phyloP scores from a whole-genome alignment of 2,113 vertebrate species.

The Bungarus multicinctus region DNA sequence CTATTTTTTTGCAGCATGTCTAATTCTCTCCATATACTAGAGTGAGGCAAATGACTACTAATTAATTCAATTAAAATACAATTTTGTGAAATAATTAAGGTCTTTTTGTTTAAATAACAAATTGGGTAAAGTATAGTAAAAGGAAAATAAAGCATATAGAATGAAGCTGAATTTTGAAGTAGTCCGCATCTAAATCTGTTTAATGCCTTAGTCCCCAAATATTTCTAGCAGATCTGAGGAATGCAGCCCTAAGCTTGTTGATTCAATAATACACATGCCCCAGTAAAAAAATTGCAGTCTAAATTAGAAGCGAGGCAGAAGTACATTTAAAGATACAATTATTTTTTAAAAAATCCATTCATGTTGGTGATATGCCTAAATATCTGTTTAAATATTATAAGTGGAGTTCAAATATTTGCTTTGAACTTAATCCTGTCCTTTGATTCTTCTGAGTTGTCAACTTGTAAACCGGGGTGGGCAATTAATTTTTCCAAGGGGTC shows the following conservation, averaged over 20 bases:
- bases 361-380: neutral
- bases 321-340: neutral
- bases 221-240: neutral
- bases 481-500: neutral
- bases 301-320: neutral
- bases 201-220: neutral
- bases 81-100: neutral
- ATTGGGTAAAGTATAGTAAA: neutral
- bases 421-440: neutral
- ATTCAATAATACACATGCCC: neutral
- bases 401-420: neutral
- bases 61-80: neutral
- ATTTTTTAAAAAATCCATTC: neutral
- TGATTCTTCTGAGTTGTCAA: neutral
- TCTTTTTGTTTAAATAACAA: neutral
- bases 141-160: neutral
- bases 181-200: neutral
- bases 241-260: neutral
- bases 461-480: neutral
- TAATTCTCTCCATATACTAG: accelerated
- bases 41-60: neutral
- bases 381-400: neutral
- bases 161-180: neutral
- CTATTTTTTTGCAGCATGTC: neutral
- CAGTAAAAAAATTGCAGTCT: neutral